Conservation (phyloP, 2,888 invertebrate species). For the Nomada hirtipes region DNA sequence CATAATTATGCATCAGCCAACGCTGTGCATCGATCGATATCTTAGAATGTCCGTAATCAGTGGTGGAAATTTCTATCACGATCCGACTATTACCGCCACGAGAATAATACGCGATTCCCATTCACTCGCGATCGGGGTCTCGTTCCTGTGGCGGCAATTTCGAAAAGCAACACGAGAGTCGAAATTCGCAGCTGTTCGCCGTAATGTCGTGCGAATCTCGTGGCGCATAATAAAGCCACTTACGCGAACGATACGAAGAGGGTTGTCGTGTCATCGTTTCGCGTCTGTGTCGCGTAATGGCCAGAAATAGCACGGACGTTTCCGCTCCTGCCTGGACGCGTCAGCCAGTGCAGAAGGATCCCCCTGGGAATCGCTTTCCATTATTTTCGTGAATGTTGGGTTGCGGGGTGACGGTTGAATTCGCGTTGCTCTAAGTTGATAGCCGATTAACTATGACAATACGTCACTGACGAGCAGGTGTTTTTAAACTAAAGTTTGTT, state of each 20-base stretch:
- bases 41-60: neutral
- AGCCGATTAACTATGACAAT: neutral
- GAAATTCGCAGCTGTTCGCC: constrained; percentile 28
- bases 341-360: neutral
- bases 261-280: constrained; percentile 30
- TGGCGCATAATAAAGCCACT: constrained; percentile 64
- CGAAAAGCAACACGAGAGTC: constrained; percentile 47
- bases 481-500: too few relatives aligned
- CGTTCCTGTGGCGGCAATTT: constrained; percentile 43
- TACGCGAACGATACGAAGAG: constrained; percentile 38
- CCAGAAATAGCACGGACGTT: constrained; percentile 15
- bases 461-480: too few relatives aligned
- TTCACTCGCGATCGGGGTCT: constrained; percentile 56
- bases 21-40: constrained; percentile 2
- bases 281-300: constrained; percentile 22
- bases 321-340: constrained; percentile 4
- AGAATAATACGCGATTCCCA: constrained; percentile 63
- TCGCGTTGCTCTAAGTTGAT: neutral
- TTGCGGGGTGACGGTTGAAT: neutral
- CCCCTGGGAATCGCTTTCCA: constrained; percentile 6
- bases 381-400: constrained; percentile 7
- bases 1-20: neutral
- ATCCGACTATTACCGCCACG: constrained; percentile 23
- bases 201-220: constrained; percentile 63
- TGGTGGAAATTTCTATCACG: constrained; percentile 36